phyloP scores from a whole-genome alignment of 1,140 invertebrate genomes.

The Nasonia giraulti region DNA sequence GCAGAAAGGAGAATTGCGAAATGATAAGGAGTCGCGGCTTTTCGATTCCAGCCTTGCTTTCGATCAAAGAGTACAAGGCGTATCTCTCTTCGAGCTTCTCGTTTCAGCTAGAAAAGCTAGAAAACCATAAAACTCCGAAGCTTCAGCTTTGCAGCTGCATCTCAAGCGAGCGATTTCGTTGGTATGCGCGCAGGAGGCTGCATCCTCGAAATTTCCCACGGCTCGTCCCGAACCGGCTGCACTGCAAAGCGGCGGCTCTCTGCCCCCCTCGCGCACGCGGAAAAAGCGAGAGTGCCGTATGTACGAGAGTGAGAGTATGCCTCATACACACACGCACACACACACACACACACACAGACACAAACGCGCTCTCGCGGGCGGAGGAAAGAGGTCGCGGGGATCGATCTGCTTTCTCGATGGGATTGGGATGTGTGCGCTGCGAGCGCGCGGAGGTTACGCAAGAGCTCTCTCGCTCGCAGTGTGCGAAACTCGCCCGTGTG shows the following conservation, averaged over 20 bases:
- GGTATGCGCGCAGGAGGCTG: constrained; percentile 15
- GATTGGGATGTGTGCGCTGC: constrained; percentile 51
- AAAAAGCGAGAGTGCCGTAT: constrained; percentile 53
- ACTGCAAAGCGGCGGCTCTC: neutral
- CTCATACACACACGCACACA: too few relatives aligned
- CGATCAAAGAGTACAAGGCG: too few relatives aligned
- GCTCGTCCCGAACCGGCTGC: constrained; percentile 51
- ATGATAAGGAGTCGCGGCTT: constrained; percentile 40
- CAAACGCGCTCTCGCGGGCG: too few relatives aligned
- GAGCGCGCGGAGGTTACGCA: constrained; percentile 54
- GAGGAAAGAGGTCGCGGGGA: constrained; percentile 56
- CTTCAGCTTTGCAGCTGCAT: neutral
- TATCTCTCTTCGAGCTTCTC: neutral
- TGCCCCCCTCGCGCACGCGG: constrained; percentile 38
- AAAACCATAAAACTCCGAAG: neutral
- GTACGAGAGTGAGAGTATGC: constrained; percentile 26
- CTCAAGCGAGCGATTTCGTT: constrained; percentile 15
- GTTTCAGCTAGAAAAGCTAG: neutral
- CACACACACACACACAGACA: neutral
- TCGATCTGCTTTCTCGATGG: constrained; percentile 62
- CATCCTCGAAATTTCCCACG: constrained; percentile 62
- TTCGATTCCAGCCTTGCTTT: too few relatives aligned
- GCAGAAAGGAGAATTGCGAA: constrained; percentile 15
- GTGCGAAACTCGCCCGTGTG: constrained; percentile 46
- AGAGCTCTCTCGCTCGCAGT: constrained; percentile 7